These are phyloP conservation scores for Telenomus remus DNA, from an alignment of 1,140 invertebrate genomes.

Conservation along the genomic window DNA sequence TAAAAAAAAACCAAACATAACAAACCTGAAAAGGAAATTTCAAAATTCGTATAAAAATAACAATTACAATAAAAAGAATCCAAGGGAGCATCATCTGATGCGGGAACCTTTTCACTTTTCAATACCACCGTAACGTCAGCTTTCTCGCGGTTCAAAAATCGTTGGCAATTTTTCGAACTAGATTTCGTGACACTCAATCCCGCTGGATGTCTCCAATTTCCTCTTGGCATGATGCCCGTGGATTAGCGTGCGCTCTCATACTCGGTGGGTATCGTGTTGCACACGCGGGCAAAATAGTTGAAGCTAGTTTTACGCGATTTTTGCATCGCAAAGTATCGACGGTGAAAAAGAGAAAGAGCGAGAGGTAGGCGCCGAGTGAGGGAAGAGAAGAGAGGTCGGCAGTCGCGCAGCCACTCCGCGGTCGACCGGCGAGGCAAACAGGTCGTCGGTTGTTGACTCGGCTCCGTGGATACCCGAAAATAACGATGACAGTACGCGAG, in stretches of 20 bases:
- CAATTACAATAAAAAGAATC: too few relatives aligned
- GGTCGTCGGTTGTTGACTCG: conserved; percentile 55
- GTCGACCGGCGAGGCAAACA: conserved; percentile 71
- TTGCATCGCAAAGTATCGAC: conserved; percentile 47
- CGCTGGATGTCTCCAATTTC: conserved; percentile 30
- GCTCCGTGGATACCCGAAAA: conserved; percentile 14
- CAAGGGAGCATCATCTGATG: too few relatives aligned
- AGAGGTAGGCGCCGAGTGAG: conserved; percentile 15
- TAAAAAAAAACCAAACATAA: too few relatives aligned
- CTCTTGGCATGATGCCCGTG: too few relatives aligned
- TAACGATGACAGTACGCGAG: conserved; percentile 39
- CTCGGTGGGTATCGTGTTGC: conserved; percentile 31
- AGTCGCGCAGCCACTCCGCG: conserved; percentile 60
- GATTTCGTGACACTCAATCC: conserved; percentile 6
- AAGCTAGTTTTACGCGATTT: conserved; percentile 26
- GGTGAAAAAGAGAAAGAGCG: conserved; percentile 51
- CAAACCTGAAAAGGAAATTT: too few relatives aligned
- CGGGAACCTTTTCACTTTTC: conserved; percentile 38
- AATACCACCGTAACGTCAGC: conserved; percentile 19
- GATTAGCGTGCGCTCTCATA: too few relatives aligned
- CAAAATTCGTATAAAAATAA: neutral
- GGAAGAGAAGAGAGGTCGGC: conserved; percentile 40
- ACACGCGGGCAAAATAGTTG: conserved; percentile 40
- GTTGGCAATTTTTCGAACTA: conserved; percentile 2
- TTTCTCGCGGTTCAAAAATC: neutral